Base-by-base conservation (phyloP, 2,888 invertebrate species). In the Drepana falcataria region DNA sequence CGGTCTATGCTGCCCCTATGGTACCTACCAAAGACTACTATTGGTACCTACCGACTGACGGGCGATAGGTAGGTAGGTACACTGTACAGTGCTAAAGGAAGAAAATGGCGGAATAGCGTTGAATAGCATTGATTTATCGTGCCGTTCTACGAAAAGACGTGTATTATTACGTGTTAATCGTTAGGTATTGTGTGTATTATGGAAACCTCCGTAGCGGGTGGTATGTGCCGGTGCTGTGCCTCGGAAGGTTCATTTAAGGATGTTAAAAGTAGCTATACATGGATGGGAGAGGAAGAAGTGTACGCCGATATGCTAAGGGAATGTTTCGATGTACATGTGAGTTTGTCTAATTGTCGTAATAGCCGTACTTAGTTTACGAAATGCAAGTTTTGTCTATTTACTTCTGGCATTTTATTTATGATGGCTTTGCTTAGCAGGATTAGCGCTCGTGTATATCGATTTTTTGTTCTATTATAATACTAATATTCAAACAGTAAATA, bases 171-270 rank as follows among this genome's bases (percentile, higher is more conserved):
- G 63, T 73, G 58, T 71, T 65, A 71, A 73, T 77, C 3, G 70
- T 60, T 72, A 66, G 74, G 65, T n/a, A 6, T 40, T 40, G 33
- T 51, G 40, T 41, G 33, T 40, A 64, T 54, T 53, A 90, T 89
- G 88, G 88, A 85, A 64, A 64, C 73, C 47, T 48, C 74, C 53
- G 69, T 79, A 48, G 74, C 69, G 58, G 77, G 75, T 60, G 78
- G 81, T 58, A 83, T 89, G 77, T 91, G 90, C 69, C 84, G 90
- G 63, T 91, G 90, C 74, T 91, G 90, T 79, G 83, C 87, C 1
- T 80, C 87, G 2, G 86, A 87, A 62, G 90, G 90, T 54, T 77
- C 80, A 35, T 90, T 79, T 59, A 90, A 90, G 76, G 85, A 88
- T 68, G 71, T 90, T 55, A 79, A 79, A 63, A 73, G 73, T 35